Evolutionary conservation across 64 coral and sea anemone genomes (phyloP), one percentile per base, ranked within the genome.

Genomic region (Stichodactyla mertensii): DNA sequence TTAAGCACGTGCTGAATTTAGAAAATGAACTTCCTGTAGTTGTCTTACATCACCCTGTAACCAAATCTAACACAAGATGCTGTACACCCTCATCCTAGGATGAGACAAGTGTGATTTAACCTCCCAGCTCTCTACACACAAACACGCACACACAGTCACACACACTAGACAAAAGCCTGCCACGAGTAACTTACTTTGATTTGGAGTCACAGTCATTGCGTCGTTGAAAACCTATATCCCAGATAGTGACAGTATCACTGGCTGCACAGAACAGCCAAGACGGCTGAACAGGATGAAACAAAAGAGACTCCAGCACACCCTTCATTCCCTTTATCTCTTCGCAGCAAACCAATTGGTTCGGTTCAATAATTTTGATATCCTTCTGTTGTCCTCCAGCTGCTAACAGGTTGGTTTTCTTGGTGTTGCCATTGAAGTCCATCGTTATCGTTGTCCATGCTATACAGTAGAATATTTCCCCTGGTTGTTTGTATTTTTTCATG

Each of bases 401-500:
- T 79, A 99, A 84, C 24, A 97, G 77, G 59, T 92, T 94, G 14
- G 93, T 90, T 71, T 92, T 90, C 26, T 86, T 54, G 53, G 91
- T 90, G 55, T 89, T 89, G 19, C 62, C 55, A 23, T 89, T 86
- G 11, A 80, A 87, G 61, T 95, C 90, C 55, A 93, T 60, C 51
- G 90, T 92, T 2, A 99, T 91, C 57, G 93, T 92, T 52, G 93
- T 99, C 97, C 97, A 99, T 16, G 97, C 93, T 78, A 99, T 67
- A 82, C 97, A 99, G 64, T 99, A 99, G 87, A 99, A 99, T 79
- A 89, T 94, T 77, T 99, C 97, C 58, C 97, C 93, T 45, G 97
- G 97, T 69, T 99, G 97, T 20, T 95, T 99, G 88, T 99, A 99
- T 86, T 99, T 99, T 51, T 99, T 99, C 86, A 92, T 87, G 23